Base-by-base conservation (phyloP, 2,888 invertebrate species). In the Dryomyza anilis region DNA sequence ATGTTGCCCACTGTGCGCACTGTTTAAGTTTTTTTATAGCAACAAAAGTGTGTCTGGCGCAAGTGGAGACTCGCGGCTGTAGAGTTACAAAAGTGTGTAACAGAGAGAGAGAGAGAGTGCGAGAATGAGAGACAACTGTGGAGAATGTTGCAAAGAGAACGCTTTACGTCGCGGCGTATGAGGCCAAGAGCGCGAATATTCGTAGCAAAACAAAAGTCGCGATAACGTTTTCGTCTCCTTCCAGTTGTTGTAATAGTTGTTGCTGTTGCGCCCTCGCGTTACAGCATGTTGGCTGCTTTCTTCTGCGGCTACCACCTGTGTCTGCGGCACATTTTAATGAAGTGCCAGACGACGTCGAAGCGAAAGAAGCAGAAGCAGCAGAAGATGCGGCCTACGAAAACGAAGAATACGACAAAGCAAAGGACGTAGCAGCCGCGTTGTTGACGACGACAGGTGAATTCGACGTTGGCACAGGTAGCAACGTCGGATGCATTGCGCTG, bases 171-270 rank as follows among this genome's bases (percentile, higher is more conserved):
- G 23, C 27, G n/a, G n/a, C n/a, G n/a, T n/a, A n/a, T n/a, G n/a
- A n/a, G n/a, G n/a, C n/a, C n/a, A n/a, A n/a, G n/a, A n/a, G 23
- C 45, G 45, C 46, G 58, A 46, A 58, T 46, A 21, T 58, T 45
- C 30, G 6, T 27, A 58, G 58, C 58, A 58, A 45, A 58, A 58
- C 58, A 58, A 58, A 58, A 58, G 16, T 12, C 19, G 16, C n/a
- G 27, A 27, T 46, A 58, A 58, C 58, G 30, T 45, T 19, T 58
- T 16, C n/a, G 4, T 58, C 8, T 58, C n/a, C n/a, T 25, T n/a
- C 39, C n/a, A 19, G 6, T 27, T 39, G 16, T 21, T 10, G 16
- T 12, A 19, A 16, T 46, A 21, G 46, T 19, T 45, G n/a, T 29
- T 7, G 21, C 12, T 21, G 21, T 19, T 4, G 16, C 21, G 5